Evolutionary conservation across 2,797 vertebrate species (phyloP).

Genomic region (Enteromius fasciolatus): DNA sequence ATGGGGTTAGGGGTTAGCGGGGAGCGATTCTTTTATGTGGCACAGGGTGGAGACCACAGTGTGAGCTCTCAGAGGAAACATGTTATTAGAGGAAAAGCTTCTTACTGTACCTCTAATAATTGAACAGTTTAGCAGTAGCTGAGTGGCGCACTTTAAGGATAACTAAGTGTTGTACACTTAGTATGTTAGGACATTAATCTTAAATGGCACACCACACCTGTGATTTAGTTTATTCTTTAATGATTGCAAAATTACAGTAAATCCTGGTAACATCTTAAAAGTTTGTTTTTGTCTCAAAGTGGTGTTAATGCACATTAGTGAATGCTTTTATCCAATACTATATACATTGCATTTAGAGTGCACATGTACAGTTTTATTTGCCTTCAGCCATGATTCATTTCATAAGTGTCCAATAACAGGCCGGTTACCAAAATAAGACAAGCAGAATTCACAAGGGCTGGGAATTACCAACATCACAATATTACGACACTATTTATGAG

Average conservation of each 20-base stretch:
- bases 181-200: neutral
- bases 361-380: neutral
- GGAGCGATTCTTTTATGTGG: constrained; percentile 36
- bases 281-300: neutral
- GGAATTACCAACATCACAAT: neutral
- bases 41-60: constrained; percentile 41
- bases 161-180: neutral
- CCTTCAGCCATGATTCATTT: neutral
- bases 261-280: neutral
- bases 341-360: neutral
- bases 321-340: neutral
- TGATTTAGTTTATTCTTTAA: neutral
- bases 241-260: neutral
- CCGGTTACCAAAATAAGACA: neutral
- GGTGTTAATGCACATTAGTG: neutral
- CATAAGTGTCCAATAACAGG: neutral
- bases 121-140: neutral
- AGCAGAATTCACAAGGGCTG: neutral
- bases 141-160: neutral
- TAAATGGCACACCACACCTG: neutral
- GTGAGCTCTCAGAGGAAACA: constrained; percentile 30
- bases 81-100: constrained; percentile 14
- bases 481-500: neutral
- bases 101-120: constrained; percentile 7
- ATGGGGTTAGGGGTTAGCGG: constrained; percentile 12